Evolutionary conservation across 2,797 vertebrate species (phyloP), one percentile per base, ranked within the genome.

Genomic region (Gila robusta): DNA sequence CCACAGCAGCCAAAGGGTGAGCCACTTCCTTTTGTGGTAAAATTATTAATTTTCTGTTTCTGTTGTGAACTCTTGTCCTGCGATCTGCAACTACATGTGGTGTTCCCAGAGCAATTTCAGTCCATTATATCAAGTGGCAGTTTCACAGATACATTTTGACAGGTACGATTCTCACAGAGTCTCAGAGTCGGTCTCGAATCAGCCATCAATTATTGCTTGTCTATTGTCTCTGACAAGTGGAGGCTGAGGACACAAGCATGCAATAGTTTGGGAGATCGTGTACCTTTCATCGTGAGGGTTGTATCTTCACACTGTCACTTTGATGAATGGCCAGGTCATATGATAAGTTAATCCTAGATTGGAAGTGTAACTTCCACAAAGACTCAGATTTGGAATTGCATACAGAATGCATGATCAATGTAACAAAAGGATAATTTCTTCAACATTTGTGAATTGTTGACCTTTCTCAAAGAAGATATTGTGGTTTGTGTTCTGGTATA

Each of bases 321-420:
- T 95, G 95, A 96, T 94, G 93, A 96, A 96, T 96, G 91, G 85
- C 87, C 41, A 71, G 93, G 93, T 94, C 94, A 91, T 66, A 85
- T 79, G 84, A 73, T 86, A 90, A 91, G 87, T 89, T 89, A 87
- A 92, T 93, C 87, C 7, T 49, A 5, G 17, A 56, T 21, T 76
- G 16, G 52, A 73, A 28, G 39, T 11, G 64, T 3, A 78, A 78
- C 62, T 23, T 59, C 12, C 21, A 52, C 21, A 47, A 59, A 54
- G 8, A 71, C 11, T 32, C 0, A 16, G 7, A 19, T 10, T 10
- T 23, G 35, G 52, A 77, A 77, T 16, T 56, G 21, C 74, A 59
- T 16, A 19, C 74, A 49, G 35, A 74, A 44, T 49, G 7, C 32
- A 66, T 21, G 7, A 56, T 39, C 49, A 62, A 81, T 69, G 26